Percentiles rank a stretch among this genome's conserved stretches.
phyloP scores from a whole-genome alignment of 2,113 vertebrate genomes.

The Leptodactylus fuscus region DNA sequence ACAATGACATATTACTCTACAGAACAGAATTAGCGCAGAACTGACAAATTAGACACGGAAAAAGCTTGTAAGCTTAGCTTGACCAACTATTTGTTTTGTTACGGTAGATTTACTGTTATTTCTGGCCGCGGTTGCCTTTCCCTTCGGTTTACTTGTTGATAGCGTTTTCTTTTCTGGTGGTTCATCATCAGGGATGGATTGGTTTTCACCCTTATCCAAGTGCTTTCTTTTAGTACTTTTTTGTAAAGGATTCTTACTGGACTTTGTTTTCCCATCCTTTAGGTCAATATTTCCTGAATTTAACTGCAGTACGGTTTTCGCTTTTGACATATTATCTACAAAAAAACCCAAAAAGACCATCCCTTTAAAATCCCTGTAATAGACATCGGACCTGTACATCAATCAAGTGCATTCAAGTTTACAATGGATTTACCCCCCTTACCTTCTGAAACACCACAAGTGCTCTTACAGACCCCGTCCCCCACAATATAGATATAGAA shows the following conservation, averaged over 20 bases:
- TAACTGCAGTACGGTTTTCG: constrained; percentile 69
- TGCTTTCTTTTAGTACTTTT: constrained; percentile 83
- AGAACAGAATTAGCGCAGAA: not conserved
- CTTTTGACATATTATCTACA: constrained; percentile 68
- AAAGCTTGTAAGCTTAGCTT: constrained; percentile 86
- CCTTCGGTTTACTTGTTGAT: constrained; percentile 62
- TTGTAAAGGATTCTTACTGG: constrained; percentile 68
- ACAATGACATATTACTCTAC: not conserved
- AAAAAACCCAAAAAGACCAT: constrained; percentile 44
- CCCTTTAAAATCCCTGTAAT: no score
- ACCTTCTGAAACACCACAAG: no score
- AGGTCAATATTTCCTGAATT: constrained; percentile 78
- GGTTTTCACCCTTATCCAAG: constrained; percentile 73
- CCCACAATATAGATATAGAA: no score
- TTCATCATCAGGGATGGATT: constrained; percentile 74
- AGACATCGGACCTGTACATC: no score
- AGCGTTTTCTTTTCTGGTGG: constrained; percentile 75
- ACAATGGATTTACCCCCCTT: no score
- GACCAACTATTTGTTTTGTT: constrained; percentile 85
- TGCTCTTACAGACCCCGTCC: no score
- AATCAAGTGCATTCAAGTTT: no score
- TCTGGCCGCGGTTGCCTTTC: constrained; percentile 62
- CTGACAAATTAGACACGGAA: constrained; percentile 78
- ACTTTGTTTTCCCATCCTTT: constrained; percentile 70
- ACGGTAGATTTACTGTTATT: constrained; percentile 71